Evolutionary conservation across 2,888 invertebrate genomes (phyloP).

Genomic region (Achlya flavicornis): DNA sequence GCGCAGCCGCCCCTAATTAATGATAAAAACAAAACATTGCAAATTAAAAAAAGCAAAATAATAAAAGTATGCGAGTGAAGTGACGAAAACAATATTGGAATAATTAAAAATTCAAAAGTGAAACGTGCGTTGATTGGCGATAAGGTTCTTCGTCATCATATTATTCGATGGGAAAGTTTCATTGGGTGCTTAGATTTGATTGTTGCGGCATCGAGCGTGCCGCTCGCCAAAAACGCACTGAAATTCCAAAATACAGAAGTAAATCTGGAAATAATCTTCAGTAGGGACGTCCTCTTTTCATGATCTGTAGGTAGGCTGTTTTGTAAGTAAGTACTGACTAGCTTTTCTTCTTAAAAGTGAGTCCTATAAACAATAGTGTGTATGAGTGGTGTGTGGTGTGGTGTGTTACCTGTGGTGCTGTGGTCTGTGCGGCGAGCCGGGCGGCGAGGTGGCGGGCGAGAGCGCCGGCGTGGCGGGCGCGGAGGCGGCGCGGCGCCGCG

Average conservation of each 20-base stretch:
- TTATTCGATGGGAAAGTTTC: too few relatives aligned
- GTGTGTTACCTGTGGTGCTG: slow-evolving; percentile 63
- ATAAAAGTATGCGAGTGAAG: slow-evolving; percentile 16
- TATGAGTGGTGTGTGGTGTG: too few relatives aligned
- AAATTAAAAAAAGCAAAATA: slow-evolving; percentile 39
- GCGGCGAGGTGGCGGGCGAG: slow-evolving; percentile 90
- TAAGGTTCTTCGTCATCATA: neutral
- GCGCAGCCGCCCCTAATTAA: slow-evolving; percentile 62
- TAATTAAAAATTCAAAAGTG: neutral
- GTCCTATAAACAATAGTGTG: too few relatives aligned
- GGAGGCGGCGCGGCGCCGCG: slow-evolving; percentile 85
- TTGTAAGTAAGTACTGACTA: too few relatives aligned
- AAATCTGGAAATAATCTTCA: too few relatives aligned
- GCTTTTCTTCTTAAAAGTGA: too few relatives aligned
- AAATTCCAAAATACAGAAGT: too few relatives aligned
- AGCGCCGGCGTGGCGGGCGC: slow-evolving; percentile 89
- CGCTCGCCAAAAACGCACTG: too few relatives aligned
- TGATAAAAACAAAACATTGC: slow-evolving; percentile 22
- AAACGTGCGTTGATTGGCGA: neutral
- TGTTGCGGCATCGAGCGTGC: too few relatives aligned
- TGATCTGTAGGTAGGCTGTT: too few relatives aligned
- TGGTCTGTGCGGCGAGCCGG: slow-evolving; percentile 83
- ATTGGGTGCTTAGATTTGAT: too few relatives aligned
- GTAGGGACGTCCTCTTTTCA: too few relatives aligned
- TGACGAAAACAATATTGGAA: neutral